phyloP scores from a whole-genome alignment of 2,113 vertebrate genomes.

The Pica pica region DNA sequence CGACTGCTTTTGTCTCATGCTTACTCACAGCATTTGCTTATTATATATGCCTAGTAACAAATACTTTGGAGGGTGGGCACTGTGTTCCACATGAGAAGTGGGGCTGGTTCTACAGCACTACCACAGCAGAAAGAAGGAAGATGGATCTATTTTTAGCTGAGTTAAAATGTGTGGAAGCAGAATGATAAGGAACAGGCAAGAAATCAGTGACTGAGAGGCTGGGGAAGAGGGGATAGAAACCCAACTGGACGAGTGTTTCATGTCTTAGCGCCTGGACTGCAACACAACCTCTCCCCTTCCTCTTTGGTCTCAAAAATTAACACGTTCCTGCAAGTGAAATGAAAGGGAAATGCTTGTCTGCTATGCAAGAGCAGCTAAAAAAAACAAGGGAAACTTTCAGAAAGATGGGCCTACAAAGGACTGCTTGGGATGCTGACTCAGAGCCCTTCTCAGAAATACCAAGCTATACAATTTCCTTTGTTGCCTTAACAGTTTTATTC shows the following conservation, averaged over 20 bases:
- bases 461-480: not conserved
- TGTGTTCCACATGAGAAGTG: not conserved
- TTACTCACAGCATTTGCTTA: not conserved
- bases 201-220: not conserved
- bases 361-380: not conserved
- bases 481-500: not conserved
- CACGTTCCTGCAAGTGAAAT: not conserved
- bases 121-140: not conserved
- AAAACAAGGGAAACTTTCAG: not conserved
- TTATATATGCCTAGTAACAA: not conserved
- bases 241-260: fast-evolving
- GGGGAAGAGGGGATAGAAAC: not conserved
- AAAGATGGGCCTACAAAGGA: not conserved
- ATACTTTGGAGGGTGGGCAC: not conserved
- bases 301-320: not conserved
- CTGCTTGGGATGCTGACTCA: not conserved
- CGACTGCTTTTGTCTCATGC: not conserved
- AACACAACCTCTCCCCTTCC: not conserved
- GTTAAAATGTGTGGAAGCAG: not conserved
- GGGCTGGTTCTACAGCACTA: not conserved
- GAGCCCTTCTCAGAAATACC: not conserved
- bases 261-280: not conserved
- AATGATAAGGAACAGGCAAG: not conserved
- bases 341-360: not conserved
- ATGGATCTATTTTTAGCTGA: not conserved